These are phyloP conservation scores for Syngnathus floridae DNA, from an alignment of 2,113 vertebrate genomes.

Conservation along the genomic window DNA sequence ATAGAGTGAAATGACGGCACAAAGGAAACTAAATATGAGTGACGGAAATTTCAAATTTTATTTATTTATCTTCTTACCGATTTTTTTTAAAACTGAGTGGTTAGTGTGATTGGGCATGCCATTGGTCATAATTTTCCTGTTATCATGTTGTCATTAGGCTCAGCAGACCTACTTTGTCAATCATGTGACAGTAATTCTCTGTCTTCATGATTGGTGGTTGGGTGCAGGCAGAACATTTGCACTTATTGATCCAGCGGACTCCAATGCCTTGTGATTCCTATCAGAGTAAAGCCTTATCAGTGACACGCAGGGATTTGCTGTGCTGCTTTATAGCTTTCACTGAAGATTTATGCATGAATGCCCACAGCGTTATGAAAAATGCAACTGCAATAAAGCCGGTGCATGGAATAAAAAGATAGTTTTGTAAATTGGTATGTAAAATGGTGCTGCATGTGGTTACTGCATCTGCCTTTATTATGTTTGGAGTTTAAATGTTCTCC, in stretches of 20 bases:
- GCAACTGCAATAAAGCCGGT: not conserved
- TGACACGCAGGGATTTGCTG: slow-evolving; percentile 58
- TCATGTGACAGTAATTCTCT: slow-evolving; percentile 42
- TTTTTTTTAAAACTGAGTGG: not conserved
- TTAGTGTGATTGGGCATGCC: slow-evolving; percentile 22
- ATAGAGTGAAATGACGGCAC: too few species aligned
- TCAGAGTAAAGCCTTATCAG: slow-evolving; percentile 65
- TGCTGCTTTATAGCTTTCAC: slow-evolving; percentile 32
- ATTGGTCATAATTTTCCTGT: slow-evolving; percentile 41
- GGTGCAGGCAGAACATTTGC: slow-evolving; percentile 52
- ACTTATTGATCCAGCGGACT: slow-evolving; percentile 62
- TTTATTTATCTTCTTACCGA: too few species aligned
- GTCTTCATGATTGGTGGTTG: slow-evolving; percentile 46
- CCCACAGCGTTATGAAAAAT: slow-evolving; percentile 26
- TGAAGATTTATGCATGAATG: slow-evolving; percentile 30
- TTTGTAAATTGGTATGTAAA: not conserved
- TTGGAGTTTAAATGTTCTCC: not conserved
- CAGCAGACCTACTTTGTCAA: slow-evolving; percentile 54
- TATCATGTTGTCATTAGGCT: slow-evolving; percentile 50
- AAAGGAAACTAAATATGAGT: too few species aligned
- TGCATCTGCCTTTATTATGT: not conserved
- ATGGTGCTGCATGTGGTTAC: not conserved
- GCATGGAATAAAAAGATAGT: not conserved
- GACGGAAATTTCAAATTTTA: too few species aligned
- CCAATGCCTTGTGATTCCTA: slow-evolving; percentile 63